Base-by-base conservation (phyloP, 2,113 vertebrate species). In the Leptobrachium leishanense region DNA sequence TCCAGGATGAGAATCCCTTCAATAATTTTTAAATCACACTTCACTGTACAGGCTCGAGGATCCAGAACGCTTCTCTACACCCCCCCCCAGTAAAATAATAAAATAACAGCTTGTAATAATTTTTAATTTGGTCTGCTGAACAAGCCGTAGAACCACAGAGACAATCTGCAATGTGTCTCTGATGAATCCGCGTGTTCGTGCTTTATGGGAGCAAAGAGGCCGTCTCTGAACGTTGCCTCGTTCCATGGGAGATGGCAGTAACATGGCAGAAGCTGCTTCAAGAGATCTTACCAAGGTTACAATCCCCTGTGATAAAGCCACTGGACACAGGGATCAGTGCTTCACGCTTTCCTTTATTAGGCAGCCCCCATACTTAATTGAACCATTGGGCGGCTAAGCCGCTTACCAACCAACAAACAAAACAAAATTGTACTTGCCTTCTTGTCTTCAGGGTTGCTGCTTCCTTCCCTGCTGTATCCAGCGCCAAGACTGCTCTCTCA, bases 21-120 rank as follows among this genome's bases (percentile, higher is more conserved):
- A 68, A 43, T 82, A 74, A 83, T 76, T 79, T 31, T 81, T 81
- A 84, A 82, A 82, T 84, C 64, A 77, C 41, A 62, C 13, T 54
- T 54, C 74, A 43, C 50, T 53, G 68, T 78, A 74, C 46, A 64
- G 69, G 9, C 46, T 12, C 10, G 20, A 12, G 31, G 74, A 72
- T 44, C 68, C 57, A 46, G 11, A 3, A 64, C 70, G 42, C 46
- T 72, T 79, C 66, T 79, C 66, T 43, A 55, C 72, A 15, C 6
- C 39, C 41, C 74, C 39, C 40, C 75, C n/a, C 40, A 83, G 62
- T 72, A 80, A 73, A 71, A 84, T 42, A 57, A 66, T 62, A 69
- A 50, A 54, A 44, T 70, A 81, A 82, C 11, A 46, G 9, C 62
- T 31, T 69, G 62, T 15, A 50, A 74, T 67, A 67, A 70, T 43